Conservation (phyloP, 2,888 invertebrate species). For the Rotaria sp. region DNA sequence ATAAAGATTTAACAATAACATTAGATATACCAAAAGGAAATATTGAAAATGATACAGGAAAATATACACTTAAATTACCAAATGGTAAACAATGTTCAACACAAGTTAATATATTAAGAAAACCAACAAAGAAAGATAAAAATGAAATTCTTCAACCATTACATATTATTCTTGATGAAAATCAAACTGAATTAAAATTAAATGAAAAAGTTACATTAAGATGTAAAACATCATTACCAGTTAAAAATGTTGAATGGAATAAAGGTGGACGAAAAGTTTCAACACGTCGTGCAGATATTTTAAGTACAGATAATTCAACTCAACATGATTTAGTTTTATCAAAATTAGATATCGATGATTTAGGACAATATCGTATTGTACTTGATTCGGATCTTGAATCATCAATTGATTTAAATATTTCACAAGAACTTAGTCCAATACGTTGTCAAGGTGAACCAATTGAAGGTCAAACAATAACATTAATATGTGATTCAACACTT, state of each 20-base stretch:
- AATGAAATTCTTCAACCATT: conserved; percentile 1
- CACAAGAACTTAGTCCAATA: background rate
- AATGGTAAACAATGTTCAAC: conserved; percentile 19
- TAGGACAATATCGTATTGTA: background rate
- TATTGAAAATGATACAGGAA: background rate
- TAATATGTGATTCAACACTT: background rate
- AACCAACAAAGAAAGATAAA: background rate
- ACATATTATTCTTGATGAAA: background rate
- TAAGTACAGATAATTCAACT: background rate
- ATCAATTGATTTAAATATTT: background rate
- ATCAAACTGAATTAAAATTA: background rate
- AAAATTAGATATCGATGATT: background rate
- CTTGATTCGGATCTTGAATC: background rate
- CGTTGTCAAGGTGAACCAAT: background rate
- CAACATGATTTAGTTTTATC: background rate
- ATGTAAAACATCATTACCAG: background rate
- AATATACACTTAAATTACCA: conserved; percentile 16
- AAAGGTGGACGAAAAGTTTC: background rate
- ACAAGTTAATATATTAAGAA: background rate
- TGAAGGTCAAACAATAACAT: background rate
- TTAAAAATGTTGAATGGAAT: conserved; percentile 5
- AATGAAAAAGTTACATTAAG: background rate
- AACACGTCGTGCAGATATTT: background rate
- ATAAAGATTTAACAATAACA: background rate
- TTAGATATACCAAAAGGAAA: background rate